Evolutionary conservation across 2,797 vertebrate species (phyloP).

Genomic region (Argentina silus): DNA sequence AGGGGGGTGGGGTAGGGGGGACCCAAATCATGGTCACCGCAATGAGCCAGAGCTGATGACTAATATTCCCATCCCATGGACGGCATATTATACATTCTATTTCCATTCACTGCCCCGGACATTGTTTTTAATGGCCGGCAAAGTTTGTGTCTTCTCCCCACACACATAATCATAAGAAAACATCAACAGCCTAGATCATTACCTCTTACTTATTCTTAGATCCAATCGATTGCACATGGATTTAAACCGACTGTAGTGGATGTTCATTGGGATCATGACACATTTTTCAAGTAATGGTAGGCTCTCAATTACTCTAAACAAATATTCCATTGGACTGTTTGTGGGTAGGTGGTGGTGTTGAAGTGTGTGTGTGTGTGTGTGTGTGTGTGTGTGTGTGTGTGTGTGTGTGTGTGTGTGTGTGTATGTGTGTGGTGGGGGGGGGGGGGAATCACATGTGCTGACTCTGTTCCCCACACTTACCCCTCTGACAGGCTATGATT

Average conservation of each 20-base stretch:
- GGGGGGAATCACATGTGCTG: conserved; percentile 53
- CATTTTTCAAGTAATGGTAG: conserved; percentile 17
- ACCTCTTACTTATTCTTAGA: conserved; percentile 35
- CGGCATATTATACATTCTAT: background rate
- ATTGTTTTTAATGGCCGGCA: conserved; percentile 21
- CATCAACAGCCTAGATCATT: conserved; percentile 22
- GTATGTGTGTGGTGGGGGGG: conserved; percentile 12
- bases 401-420: conserved; percentile 36
- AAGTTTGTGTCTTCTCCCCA: conserved; percentile 28
- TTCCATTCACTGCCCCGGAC: background rate
- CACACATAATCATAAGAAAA: conserved; percentile 30
- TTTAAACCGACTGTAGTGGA: conserved; percentile 11
- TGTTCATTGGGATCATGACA: too few species aligned
- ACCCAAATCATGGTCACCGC: background rate
- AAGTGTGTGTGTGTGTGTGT: conserved; percentile 19
- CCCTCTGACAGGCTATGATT: conserved; percentile 68
- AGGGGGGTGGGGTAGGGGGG: background rate
- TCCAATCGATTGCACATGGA: conserved; percentile 32
- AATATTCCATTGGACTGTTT: conserved; percentile 14
- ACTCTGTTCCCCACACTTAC: conserved; percentile 66
- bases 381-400: conserved; percentile 53
- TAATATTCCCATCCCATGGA: background rate
- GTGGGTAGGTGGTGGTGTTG: conserved; percentile 1
- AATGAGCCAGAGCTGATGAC: conserved; percentile 3
- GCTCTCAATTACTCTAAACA: conserved; percentile 18